Conservation (phyloP, 2,113 vertebrate species). For the Dissostichus mawsoni region DNA sequence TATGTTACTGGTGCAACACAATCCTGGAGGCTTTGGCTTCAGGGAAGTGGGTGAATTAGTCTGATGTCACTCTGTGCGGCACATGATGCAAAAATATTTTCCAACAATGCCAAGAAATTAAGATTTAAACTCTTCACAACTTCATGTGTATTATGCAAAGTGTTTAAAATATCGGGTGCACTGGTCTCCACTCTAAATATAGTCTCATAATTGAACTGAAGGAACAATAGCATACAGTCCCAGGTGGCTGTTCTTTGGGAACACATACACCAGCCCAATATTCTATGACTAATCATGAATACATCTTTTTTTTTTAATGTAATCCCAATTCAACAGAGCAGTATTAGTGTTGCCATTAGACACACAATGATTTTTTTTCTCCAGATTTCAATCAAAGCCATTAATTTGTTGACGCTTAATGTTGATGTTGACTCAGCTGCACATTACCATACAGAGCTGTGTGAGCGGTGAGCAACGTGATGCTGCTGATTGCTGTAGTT, state of each 20-base stretch:
- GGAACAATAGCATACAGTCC: constrained; percentile 51
- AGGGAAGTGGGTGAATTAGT: not conserved
- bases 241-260: constrained; percentile 44
- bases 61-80: not conserved
- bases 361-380: constrained; percentile 40
- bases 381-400: constrained; percentile 37
- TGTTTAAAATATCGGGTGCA: not conserved
- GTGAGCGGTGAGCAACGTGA: constrained; percentile 65
- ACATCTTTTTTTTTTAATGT: constrained; percentile 30
- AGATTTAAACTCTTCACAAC: not conserved
- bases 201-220: constrained; percentile 41
- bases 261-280: constrained; percentile 51
- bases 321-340: constrained; percentile 47
- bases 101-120: not conserved
- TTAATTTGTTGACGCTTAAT: constrained; percentile 58
- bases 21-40: not conserved
- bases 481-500: constrained; percentile 71
- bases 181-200: constrained; percentile 25
- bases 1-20: not conserved
- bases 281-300: constrained; percentile 55
- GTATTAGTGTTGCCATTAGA: constrained; percentile 26
- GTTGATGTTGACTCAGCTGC: constrained; percentile 53
- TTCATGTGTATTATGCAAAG: not conserved
- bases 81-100: not conserved
- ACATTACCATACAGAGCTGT: constrained; percentile 55